phyloP scores from a whole-genome alignment of 2,797 vertebrate genomes.

The Mareca penelope region DNA sequence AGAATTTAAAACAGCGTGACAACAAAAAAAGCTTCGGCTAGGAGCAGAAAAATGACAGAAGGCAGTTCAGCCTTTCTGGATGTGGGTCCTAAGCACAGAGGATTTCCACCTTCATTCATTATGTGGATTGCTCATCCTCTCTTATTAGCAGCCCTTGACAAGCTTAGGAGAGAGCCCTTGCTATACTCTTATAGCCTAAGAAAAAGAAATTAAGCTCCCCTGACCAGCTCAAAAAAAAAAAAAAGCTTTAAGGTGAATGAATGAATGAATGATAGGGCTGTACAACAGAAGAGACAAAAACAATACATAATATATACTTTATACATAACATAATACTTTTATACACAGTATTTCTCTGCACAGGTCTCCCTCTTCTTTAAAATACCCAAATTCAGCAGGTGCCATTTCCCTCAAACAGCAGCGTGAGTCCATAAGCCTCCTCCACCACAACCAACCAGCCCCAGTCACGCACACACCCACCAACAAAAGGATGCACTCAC shows the following conservation, averaged over 20 bases:
- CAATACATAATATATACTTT: not conserved
- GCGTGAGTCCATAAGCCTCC: accelerated
- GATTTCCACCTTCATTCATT: not conserved
- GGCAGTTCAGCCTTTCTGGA: not conserved
- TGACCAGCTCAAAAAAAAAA: not conserved
- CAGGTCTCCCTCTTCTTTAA: not conserved
- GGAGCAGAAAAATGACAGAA: not conserved
- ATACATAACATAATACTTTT: not conserved
- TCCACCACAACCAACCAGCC: not conserved
- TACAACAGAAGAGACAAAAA: not conserved
- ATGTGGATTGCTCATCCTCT: not conserved
- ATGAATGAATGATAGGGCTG: not conserved
- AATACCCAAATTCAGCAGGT: not conserved
- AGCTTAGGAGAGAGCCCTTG: not conserved
- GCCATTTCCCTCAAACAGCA: not conserved
- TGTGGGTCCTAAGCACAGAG: not conserved
- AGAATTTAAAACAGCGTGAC: not conserved
- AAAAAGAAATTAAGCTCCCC: not conserved
- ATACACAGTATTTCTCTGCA: not conserved
- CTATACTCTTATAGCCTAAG: not conserved
- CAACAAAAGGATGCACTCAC: not conserved
- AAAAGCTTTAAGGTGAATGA: not conserved
- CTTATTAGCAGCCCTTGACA: constrained; percentile 2
- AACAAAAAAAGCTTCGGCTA: not conserved
- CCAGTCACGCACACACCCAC: accelerated